phyloP scores from a whole-genome alignment of 2,113 vertebrate species.

The Paradoxurus hermaphroditus region DNA sequence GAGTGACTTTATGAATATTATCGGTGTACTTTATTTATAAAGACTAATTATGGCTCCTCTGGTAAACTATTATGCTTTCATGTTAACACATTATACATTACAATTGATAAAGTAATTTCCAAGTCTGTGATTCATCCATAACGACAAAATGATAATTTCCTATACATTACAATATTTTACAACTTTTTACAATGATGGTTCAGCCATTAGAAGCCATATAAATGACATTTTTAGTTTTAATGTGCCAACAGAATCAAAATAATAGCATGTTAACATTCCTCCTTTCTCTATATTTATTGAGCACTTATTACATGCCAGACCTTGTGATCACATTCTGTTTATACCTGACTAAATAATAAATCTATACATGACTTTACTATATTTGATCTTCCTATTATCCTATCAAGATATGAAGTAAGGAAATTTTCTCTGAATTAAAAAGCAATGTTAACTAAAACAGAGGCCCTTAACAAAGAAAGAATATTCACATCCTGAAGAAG shows the following conservation, averaged over 20 bases:
- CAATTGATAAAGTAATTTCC: constrained; percentile 17
- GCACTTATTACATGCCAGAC: neutral
- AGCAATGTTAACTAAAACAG: neutral
- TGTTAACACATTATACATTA: neutral
- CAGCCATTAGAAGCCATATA: neutral
- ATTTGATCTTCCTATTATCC: neutral
- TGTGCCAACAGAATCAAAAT: constrained; percentile 23
- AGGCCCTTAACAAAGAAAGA: neutral
- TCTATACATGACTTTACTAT: neutral
- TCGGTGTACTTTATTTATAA: constrained; percentile 1
- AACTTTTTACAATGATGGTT: neutral
- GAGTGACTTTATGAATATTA: constrained; percentile 8
- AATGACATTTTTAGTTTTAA: neutral
- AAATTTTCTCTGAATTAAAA: constrained; percentile 19
- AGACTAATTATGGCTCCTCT: neutral
- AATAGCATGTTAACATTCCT: neutral
- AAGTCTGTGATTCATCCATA: neutral
- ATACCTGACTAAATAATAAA: neutral
- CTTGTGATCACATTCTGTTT: neutral
- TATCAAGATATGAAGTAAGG: neutral
- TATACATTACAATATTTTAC: neutral
- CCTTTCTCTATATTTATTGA: neutral
- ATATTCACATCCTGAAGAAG: neutral
- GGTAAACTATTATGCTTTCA: neutral
- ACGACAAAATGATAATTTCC: neutral